phyloP scores from a whole-genome alignment of 2,113 vertebrate genomes.

The Piaya cayana region DNA sequence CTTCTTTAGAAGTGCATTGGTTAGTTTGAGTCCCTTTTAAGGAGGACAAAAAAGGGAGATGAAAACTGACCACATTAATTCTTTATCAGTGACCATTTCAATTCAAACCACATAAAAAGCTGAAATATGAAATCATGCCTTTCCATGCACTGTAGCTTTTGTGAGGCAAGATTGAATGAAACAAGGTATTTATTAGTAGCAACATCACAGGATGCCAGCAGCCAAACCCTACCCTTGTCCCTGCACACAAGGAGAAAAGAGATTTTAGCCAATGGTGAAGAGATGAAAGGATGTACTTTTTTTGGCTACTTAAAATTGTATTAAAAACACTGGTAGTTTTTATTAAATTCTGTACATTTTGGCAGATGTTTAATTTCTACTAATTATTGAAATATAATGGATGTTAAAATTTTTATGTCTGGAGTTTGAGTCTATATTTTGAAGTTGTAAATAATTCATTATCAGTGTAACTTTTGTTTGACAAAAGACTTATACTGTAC shows the following conservation, averaged over 20 bases:
- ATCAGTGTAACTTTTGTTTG: slow-evolving; percentile 70
- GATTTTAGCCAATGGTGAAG: background rate
- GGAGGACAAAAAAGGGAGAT: slow-evolving; percentile 61
- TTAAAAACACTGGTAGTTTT: slow-evolving; percentile 65
- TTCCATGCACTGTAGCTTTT: slow-evolving; percentile 36
- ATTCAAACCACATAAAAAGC: slow-evolving; percentile 16
- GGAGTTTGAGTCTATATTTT: slow-evolving; percentile 75
- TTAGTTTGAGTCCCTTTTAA: slow-evolving; percentile 76
- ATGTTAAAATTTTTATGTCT: slow-evolving; percentile 75
- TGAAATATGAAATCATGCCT: slow-evolving; percentile 65
- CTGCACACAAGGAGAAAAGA: slow-evolving; percentile 12
- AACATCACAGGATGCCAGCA: slow-evolving; percentile 39
- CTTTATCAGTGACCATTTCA: background rate
- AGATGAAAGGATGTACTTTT: slow-evolving; percentile 51
- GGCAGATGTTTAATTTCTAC: slow-evolving; percentile 70
- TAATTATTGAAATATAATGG: slow-evolving; percentile 68
- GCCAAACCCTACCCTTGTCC: slow-evolving; percentile 12
- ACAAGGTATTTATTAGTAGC: slow-evolving; percentile 44
- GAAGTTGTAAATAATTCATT: slow-evolving; percentile 75
- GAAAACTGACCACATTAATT: slow-evolving; percentile 71
- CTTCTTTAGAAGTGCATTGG: background rate
- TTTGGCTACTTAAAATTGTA: slow-evolving; percentile 62
- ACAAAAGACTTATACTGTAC: slow-evolving; percentile 69
- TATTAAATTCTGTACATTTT: slow-evolving; percentile 62
- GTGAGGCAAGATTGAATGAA: slow-evolving; percentile 57